phyloP scores from a whole-genome alignment of 1,140 invertebrate species.

The Nephotettix cincticeps region DNA sequence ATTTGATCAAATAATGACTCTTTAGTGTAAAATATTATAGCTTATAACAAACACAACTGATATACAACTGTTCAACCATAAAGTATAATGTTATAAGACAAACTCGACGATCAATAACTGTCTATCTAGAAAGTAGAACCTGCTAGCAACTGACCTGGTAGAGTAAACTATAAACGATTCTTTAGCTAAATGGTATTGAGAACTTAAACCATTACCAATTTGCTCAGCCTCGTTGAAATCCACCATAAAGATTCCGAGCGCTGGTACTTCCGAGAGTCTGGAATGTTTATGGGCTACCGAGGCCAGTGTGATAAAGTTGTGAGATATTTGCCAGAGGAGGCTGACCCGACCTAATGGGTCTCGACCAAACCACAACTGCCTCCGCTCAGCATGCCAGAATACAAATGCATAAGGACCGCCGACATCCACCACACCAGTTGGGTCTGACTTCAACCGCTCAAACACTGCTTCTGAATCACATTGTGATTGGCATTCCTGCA shows the following conservation, averaged over 20 bases:
- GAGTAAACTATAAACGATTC: too few relatives aligned
- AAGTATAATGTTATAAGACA: too few relatives aligned
- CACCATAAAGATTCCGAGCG: slow-evolving; percentile 65
- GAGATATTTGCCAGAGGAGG: slow-evolving; percentile 61
- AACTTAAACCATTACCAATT: slow-evolving; percentile 14
- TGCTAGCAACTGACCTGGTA: too few relatives aligned
- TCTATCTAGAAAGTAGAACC: too few relatives aligned
- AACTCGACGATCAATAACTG: too few relatives aligned
- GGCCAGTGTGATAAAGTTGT: slow-evolving; percentile 52
- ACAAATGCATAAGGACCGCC: slow-evolving; percentile 84
- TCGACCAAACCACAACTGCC: slow-evolving; percentile 74
- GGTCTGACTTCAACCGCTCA: slow-evolving; percentile 20
- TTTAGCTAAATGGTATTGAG: too few relatives aligned
- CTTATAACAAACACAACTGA: too few relatives aligned
- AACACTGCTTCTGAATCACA: slow-evolving; percentile 48
- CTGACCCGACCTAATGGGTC: slow-evolving; percentile 85
- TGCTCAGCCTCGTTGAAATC: slow-evolving; percentile 47
- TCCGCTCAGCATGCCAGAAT: slow-evolving; percentile 63
- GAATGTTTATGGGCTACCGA: slow-evolving; percentile 60
- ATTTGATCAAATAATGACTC: too few relatives aligned
- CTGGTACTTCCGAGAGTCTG: slow-evolving; percentile 68
- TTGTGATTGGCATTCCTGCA: slow-evolving; percentile 41
- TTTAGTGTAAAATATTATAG: too few relatives aligned
- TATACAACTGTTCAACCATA: too few relatives aligned
- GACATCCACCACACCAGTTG: slow-evolving; percentile 53